Conservation (phyloP, 2,113 vertebrate species). For the Dasyornis broadbenti region DNA sequence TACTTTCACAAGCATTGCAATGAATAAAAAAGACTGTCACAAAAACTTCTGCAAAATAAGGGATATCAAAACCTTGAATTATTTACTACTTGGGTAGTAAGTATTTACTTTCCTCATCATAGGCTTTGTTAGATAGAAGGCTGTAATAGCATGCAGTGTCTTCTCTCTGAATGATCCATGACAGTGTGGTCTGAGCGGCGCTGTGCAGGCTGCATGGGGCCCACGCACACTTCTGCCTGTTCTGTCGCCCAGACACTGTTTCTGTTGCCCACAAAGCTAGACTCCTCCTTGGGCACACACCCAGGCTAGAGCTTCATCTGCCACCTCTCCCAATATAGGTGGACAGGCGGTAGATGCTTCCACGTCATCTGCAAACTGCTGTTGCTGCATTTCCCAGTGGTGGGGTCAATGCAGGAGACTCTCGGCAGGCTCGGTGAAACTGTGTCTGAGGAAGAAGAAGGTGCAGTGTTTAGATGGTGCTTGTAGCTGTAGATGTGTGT, state of each 20-base stretch:
- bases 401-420: neutral
- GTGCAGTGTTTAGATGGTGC: neutral
- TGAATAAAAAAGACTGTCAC: neutral
- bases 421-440: neutral
- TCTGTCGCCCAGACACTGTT: neutral
- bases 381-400: neutral
- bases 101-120: neutral
- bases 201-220: neutral
- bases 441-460: neutral
- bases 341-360: neutral
- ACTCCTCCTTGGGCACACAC: neutral
- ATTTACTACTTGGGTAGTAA: neutral
- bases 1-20: neutral
- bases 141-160: neutral
- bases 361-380: neutral
- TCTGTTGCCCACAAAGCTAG: neutral
- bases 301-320: neutral
- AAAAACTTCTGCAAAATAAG: neutral
- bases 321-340: neutral
- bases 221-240: neutral
- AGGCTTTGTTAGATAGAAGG: neutral
- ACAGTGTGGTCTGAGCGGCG: neutral
- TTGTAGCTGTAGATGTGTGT: neutral
- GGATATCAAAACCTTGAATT: neutral
- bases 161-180: neutral